Conservation (phyloP, 2,888 invertebrate species). For the Chymomyza fuscimana region DNA sequence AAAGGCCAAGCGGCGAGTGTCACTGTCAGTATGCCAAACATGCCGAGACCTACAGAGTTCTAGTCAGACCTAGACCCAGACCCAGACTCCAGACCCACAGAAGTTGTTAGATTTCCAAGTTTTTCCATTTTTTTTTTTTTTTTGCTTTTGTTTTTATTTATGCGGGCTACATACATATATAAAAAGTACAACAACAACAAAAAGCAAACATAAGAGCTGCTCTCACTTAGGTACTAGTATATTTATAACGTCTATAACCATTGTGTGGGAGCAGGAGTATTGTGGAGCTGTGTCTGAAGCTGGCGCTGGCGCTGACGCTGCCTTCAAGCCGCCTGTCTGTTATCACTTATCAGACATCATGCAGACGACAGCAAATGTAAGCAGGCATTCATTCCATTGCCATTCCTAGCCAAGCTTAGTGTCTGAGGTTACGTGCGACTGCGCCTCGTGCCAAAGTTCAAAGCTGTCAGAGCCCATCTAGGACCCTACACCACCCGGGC, state of each 20-base stretch:
- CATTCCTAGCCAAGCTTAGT: conserved; percentile 22
- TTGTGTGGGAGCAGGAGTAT: neutral
- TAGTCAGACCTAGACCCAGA: neutral
- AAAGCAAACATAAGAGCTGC: neutral
- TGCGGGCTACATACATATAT: neutral
- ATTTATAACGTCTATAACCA: neutral
- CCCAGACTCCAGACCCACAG: neutral
- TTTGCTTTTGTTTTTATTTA: neutral
- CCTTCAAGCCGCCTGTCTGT: conserved; percentile 17
- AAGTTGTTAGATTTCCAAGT: neutral
- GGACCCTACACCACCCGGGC: neutral
- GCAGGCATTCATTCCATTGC: conserved; percentile 39
- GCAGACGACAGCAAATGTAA: conserved; percentile 51
- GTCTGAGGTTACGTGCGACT: conserved; percentile 20
- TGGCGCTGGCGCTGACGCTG: neutral
- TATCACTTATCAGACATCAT: conserved; percentile 61
- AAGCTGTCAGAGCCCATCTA: neutral
- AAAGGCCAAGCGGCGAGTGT: neutral
- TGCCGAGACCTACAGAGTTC: neutral
- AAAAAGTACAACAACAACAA: neutral
- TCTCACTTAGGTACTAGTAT: neutral
- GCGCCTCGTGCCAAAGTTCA: conserved; percentile 6
- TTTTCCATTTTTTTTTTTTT: neutral
- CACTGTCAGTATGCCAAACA: neutral
- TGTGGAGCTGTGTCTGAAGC: neutral